phyloP scores from a whole-genome alignment of 2,797 vertebrate species.

The Kryptolebias ocellatus region DNA sequence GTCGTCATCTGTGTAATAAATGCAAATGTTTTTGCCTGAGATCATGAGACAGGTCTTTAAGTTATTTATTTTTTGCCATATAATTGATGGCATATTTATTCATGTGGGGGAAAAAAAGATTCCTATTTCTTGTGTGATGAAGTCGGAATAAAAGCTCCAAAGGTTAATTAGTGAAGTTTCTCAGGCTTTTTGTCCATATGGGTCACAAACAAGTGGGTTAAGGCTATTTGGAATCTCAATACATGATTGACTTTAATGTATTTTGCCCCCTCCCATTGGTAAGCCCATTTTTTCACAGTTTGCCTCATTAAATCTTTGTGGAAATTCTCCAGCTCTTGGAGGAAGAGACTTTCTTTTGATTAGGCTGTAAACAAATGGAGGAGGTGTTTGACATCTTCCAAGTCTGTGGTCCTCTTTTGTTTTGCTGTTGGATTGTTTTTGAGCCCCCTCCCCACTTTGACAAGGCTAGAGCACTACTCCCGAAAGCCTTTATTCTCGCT shows the following conservation, averaged over 20 bases:
- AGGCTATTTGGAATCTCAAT: slow-evolving; percentile 40
- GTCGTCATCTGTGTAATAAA: slow-evolving; percentile 45
- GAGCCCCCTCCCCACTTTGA: slow-evolving; percentile 50
- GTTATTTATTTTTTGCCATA: slow-evolving; percentile 62
- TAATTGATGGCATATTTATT: slow-evolving; percentile 28
- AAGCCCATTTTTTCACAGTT: slow-evolving; percentile 41
- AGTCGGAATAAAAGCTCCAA: slow-evolving; percentile 18
- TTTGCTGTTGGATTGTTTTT: slow-evolving; percentile 69
- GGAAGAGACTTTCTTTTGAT: slow-evolving; percentile 71
- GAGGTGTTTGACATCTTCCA: slow-evolving; percentile 77
- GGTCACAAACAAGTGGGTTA: slow-evolving; percentile 43
- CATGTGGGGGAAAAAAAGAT: slow-evolving; percentile 27
- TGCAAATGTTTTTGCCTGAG: slow-evolving; percentile 41
- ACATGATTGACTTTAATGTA: slow-evolving; percentile 68
- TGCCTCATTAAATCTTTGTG: slow-evolving; percentile 72
- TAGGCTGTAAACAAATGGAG: slow-evolving; percentile 67
- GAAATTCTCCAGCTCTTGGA: slow-evolving; percentile 55
- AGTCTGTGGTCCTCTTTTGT: slow-evolving; percentile 76
- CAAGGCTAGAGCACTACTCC: slow-evolving; percentile 77
- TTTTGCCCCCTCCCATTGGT: slow-evolving; percentile 26
- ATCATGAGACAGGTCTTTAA: slow-evolving; percentile 59
- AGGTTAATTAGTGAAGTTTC: slow-evolving; percentile 52
- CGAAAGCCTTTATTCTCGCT: slow-evolving; percentile 78
- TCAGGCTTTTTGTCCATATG: slow-evolving; percentile 15
- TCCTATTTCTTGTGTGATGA: slow-evolving; percentile 31